Evolutionary conservation across 1,140 invertebrate genomes (phyloP).

Genomic region (Hydropsyche tenuis): DNA sequence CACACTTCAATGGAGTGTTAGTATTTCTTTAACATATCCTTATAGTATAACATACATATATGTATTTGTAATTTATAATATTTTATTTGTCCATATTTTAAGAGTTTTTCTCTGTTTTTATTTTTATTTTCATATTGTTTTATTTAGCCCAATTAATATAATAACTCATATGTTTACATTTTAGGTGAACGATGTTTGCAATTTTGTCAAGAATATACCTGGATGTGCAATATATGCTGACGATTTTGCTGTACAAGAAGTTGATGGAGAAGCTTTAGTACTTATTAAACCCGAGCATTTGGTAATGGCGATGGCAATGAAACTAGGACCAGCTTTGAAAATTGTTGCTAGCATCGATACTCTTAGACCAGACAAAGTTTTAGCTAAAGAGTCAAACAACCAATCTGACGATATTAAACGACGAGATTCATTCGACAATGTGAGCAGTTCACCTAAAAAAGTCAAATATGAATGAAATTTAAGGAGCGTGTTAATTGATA

Average conservation of each 20-base stretch:
- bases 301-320: slow-evolving; percentile 93
- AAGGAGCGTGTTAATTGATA: no score
- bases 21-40: slow-evolving; percentile 2
- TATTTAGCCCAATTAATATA: no score
- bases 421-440: slow-evolving; percentile 35
- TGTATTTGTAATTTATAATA: no score
- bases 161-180: background rate
- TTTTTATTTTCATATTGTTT: no score
- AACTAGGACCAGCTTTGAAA: slow-evolving; percentile 93
- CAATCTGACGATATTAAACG: slow-evolving; percentile 31
- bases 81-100: no score
- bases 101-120: no score
- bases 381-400: slow-evolving; percentile 45
- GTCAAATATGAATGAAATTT: slow-evolving; percentile 42
- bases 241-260: slow-evolving; percentile 94
- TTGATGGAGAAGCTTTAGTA: slow-evolving; percentile 93
- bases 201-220: slow-evolving; percentile 85
- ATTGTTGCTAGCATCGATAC: slow-evolving; percentile 88
- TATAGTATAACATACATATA: no score
- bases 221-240: slow-evolving; percentile 93
- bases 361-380: slow-evolving; percentile 69
- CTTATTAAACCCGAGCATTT: slow-evolving; percentile 95
- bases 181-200: slow-evolving; percentile 76
- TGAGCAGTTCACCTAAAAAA: slow-evolving; percentile 41
- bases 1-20: slow-evolving; percentile 35